phyloP scores from a whole-genome alignment of 30 jellyfish, hydroid and myxozoan species.

The Clytia hemisphaerica region DNA sequence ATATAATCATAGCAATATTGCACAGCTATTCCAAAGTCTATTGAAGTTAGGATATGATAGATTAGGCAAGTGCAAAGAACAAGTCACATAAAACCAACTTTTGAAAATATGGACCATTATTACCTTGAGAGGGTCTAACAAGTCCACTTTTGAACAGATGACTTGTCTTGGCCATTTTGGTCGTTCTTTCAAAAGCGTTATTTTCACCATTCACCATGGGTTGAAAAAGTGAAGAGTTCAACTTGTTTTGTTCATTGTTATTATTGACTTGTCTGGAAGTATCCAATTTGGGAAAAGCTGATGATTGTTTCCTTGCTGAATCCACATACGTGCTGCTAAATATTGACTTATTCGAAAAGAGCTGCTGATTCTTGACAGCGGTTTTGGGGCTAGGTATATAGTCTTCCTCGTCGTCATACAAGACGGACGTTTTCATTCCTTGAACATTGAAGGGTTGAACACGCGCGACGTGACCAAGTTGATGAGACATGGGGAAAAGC shows the following conservation, averaged over 20 bases:
- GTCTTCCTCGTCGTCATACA: conserved; percentile 54
- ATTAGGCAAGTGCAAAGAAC: too few relatives aligned
- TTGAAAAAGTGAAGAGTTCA: conserved; percentile 18
- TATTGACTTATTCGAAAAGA: conserved; percentile 46
- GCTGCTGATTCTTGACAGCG: conserved; percentile 9
- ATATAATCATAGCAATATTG: too few relatives aligned
- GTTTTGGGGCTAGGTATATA: conserved; percentile 55
- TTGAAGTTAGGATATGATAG: too few relatives aligned
- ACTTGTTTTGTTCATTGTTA: not conserved
- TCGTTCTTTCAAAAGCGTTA: not conserved
- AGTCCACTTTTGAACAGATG: conserved; percentile 24
- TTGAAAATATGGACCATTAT: too few relatives aligned
- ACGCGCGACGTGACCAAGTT: conserved; percentile 26
- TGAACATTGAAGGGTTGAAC: conserved; percentile 71
- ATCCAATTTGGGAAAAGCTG: conserved; percentile 12
- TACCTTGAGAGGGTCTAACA: too few relatives aligned
- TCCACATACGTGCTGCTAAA: conserved; percentile 28
- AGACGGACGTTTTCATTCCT: conserved; percentile 83
- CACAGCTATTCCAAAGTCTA: too few relatives aligned
- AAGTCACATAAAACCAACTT: too few relatives aligned
- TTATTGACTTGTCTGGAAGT: not conserved
- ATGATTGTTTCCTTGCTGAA: not conserved
- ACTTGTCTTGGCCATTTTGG: conserved; percentile 11
- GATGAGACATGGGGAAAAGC: conserved; percentile 29
- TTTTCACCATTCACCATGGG: conserved; percentile 8